Evolutionary conservation across 1,140 invertebrate genomes (phyloP), one percentile per base, ranked within the genome.

Genomic region (Tetranychus urticae): DNA sequence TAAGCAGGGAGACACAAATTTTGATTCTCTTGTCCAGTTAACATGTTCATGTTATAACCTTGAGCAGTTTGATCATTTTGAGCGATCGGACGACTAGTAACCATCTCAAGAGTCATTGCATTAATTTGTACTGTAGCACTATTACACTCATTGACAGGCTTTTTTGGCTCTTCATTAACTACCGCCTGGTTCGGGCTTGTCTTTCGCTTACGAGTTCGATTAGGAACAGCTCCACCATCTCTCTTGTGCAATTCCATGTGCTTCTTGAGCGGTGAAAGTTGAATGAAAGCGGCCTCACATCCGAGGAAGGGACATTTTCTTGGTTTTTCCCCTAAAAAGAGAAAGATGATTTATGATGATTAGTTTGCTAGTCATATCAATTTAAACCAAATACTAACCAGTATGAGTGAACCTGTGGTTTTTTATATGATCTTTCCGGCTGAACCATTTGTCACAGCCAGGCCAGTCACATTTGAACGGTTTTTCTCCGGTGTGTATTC

Each of bases 101-200:
- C 98, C 1, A 98, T 93, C 76, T 98, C 93, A 31, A 85, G 87
- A 5, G 92, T 96, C 5, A 97, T 76, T 31, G 94, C 86, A 57
- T 86, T 91, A 48, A 92, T 72, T 71, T 86, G 86, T 58, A 76
- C 81, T 58, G 92, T 79, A 13, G 31, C 10, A 35, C 31, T 23
- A 57, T 7, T 23, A 37, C 6, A 7, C 7, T 13, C 13, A 57
- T 35, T 57, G 33, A 13, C 5, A 31, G n/a, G 39, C 5, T 42
- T 42, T 6, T 42, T 42, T 5, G 39, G 39, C 5, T 10, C 5
- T 10, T 42, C 39, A 10, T 42, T 42, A 10, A 42, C 39, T 6
- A 42, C 10, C 5, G 39, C 5, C 39, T 42, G 39, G 48, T 52
- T 14, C 14, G 48, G 48, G 14, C 14, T 14, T 8, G 31, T 33